phyloP scores from a whole-genome alignment of 2,113 vertebrate genomes.

The Aegithalos caudatus region DNA sequence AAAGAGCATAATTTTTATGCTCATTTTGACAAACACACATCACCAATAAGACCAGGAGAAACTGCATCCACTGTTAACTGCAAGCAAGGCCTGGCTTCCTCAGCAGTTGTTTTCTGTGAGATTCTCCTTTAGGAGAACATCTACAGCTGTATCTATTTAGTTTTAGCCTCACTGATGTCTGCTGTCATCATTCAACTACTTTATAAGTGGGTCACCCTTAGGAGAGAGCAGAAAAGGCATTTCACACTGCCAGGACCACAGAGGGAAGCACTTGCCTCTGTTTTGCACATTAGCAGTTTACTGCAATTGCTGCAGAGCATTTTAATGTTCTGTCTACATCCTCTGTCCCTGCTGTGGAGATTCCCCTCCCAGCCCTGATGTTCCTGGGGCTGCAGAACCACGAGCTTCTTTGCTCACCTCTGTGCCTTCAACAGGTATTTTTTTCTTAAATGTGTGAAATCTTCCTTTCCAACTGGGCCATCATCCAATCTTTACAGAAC shows the following conservation, averaged over 20 bases:
- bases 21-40: neutral
- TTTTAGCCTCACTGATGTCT: neutral
- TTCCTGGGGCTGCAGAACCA: neutral
- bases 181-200: neutral
- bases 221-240: neutral
- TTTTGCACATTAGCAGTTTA: neutral
- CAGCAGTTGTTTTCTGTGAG: neutral
- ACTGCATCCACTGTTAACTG: neutral
- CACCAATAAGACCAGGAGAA: neutral
- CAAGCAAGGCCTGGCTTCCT: neutral
- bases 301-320: neutral
- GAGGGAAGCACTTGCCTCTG: neutral
- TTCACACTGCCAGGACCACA: neutral
- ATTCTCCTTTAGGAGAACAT: neutral
- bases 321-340: neutral
- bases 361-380: neutral
- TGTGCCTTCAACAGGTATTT: constrained; percentile 31
- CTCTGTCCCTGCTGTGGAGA: neutral
- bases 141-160: neutral
- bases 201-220: neutral
- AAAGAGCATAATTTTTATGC: neutral
- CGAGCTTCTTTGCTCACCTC: neutral
- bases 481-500: constrained; percentile 1
- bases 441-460: neutral
- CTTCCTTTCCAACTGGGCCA: neutral